phyloP scores from a whole-genome alignment of 2,888 invertebrate species.

The Callyntrura sp. region DNA sequence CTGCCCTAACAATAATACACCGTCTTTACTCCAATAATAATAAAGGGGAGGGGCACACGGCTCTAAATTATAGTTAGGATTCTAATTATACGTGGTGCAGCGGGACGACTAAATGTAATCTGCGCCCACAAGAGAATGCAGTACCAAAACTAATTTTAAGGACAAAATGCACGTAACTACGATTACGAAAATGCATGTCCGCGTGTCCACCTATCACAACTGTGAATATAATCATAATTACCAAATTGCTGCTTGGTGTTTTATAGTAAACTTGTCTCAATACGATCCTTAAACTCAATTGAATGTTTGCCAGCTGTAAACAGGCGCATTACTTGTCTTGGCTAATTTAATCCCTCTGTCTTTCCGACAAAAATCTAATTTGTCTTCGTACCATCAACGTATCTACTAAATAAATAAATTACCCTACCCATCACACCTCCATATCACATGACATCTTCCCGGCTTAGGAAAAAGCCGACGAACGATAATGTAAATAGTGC shows the following conservation, averaged over 20 bases:
- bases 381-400: constrained; percentile 39
- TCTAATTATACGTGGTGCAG: constrained; percentile 12
- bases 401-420: constrained; percentile 56
- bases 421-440: not conserved
- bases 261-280: too few species aligned
- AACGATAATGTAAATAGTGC: not conserved
- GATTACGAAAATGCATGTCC: not conserved
- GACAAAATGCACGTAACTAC: not conserved
- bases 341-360: constrained; percentile 62
- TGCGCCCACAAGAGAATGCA: too few species aligned
- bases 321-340: not conserved
- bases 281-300: too few species aligned
- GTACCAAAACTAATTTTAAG: too few species aligned
- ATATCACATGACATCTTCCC: not conserved
- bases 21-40: constrained; percentile 27
- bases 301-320: not conserved
- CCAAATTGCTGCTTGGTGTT: not conserved
- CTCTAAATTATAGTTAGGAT: constrained; percentile 46
- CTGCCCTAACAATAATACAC: not conserved
- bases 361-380: constrained; percentile 51
- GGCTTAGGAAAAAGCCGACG: not conserved
- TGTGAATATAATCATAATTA: not conserved
- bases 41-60: constrained; percentile 51
- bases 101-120: not conserved
- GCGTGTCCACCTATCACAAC: too few species aligned